Evolutionary conservation across 1,140 invertebrate species (phyloP), one percentile per base, ranked within the genome.

Genomic region (Lasaia peninsularis): DNA sequence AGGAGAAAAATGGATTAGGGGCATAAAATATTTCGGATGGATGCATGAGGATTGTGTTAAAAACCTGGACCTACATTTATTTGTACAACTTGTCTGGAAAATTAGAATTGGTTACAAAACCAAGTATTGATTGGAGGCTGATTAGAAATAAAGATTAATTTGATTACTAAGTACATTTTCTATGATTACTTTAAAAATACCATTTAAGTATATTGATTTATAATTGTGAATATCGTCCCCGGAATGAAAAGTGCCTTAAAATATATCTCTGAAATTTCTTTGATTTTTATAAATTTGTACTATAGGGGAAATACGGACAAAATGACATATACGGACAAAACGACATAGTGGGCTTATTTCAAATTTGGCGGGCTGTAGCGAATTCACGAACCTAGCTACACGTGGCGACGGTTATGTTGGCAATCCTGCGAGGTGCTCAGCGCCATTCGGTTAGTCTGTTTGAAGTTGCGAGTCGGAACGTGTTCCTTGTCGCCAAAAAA

Each of bases 21-120:
- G 57, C 35, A 52, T 35, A n/a, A 52, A 59, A 52, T 58, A 24
- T 44, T 58, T 58, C 9, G 2, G 14, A 12, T 35, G 50, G 57
- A 52, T 58, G 50, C 35, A 44, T 52, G 50, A 52, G 57, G 34
- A 58, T 52, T 58, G 57, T 33, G 24, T 52, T 58, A 24, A 51
- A 57, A 57, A 49, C 55, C 44, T 20, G 16, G 2, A 50, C 12
- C 31, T 20, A 49, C 32, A 20, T 57, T 57, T 57, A 24, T 21
- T 14, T 50, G 32, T 57, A 20, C 0, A n/a, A 51, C 52, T 16
- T 37, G 49, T 52, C 16, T 52, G 2, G 24, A 48, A 4, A 52
- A 32, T 48, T 59, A 52, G 48, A 52, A 59, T 59, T 33, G 44
- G 33, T 59, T 44, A n/a, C n/a, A n/a, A n/a, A 48, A 44, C n/a